Evolutionary conservation across 23 tunicate species (phyloP).

Genomic region (Diplosoma virens): DNA sequence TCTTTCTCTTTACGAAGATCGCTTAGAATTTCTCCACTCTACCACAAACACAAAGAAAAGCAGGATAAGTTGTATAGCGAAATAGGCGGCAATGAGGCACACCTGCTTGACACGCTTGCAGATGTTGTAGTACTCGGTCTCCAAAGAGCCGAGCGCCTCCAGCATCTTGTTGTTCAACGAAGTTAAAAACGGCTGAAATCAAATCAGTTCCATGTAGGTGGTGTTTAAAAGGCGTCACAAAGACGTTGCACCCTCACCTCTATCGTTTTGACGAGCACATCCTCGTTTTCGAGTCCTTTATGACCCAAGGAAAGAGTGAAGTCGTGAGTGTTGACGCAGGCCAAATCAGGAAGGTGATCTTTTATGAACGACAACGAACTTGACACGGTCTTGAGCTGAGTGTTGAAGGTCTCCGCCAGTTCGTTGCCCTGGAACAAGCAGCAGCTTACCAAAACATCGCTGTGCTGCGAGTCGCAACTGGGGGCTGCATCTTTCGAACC

Average conservation of each 20-base stretch:
- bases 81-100: neutral
- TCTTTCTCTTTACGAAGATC: conserved; percentile 6
- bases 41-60: too few species aligned
- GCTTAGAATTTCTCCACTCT: neutral
- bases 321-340: neutral
- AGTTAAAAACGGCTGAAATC: conserved; percentile 16
- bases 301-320: conserved; percentile 6
- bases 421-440: conserved; percentile 4
- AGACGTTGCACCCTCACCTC: conserved; percentile 1
- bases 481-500: neutral
- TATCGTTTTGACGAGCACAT: neutral
- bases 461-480: too few species aligned
- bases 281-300: conserved; percentile 14
- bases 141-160: neutral
- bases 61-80: too few species aligned
- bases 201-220: too few species aligned
- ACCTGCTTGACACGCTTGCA: conserved; percentile 12
- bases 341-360: neutral
- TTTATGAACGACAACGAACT: neutral
- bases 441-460: too few species aligned
- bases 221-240: too few species aligned
- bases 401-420: neutral
- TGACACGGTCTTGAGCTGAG: neutral
- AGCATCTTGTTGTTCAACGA: conserved; percentile 12
- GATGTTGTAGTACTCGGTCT: neutral